Evolutionary conservation across 2,888 invertebrate genomes (phyloP).

Genomic region (Dasypolia templi): DNA sequence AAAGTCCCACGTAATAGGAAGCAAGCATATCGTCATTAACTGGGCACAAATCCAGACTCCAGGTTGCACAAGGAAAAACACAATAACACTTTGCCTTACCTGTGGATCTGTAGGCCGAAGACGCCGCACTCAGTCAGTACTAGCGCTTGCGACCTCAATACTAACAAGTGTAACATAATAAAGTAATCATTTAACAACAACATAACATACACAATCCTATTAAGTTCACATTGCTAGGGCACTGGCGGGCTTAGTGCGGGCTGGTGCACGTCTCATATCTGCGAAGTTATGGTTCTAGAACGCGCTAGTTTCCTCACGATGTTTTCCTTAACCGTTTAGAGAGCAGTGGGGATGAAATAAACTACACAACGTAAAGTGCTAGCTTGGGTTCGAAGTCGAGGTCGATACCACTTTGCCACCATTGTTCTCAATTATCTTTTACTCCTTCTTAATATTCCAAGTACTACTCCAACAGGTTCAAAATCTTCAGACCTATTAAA

Average conservation of each 20-base stretch:
- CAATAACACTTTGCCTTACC: too few species aligned
- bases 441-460: not conserved
- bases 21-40: not conserved
- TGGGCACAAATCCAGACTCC: not conserved
- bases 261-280: not conserved
- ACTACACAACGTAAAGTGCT: not conserved
- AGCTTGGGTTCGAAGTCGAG: not conserved
- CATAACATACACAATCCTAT: not conserved
- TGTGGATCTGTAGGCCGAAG: too few species aligned
- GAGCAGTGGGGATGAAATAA: not conserved
- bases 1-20: not conserved
- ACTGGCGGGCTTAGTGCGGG: not conserved
- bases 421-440: not conserved
- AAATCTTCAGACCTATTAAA: conserved; percentile 26
- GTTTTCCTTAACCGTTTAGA: too few species aligned
- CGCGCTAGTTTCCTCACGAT: not conserved
- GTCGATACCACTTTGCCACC: not conserved
- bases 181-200: too few species aligned
- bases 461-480: conserved; percentile 1
- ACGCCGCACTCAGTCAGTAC: too few species aligned
- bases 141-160: too few species aligned
- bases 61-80: too few species aligned
- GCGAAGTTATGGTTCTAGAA: not conserved
- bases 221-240: not conserved
- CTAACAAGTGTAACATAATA: too few species aligned